Evolutionary conservation across 1,140 invertebrate genomes (phyloP).

Genomic region (Rhagoletis zephyria): DNA sequence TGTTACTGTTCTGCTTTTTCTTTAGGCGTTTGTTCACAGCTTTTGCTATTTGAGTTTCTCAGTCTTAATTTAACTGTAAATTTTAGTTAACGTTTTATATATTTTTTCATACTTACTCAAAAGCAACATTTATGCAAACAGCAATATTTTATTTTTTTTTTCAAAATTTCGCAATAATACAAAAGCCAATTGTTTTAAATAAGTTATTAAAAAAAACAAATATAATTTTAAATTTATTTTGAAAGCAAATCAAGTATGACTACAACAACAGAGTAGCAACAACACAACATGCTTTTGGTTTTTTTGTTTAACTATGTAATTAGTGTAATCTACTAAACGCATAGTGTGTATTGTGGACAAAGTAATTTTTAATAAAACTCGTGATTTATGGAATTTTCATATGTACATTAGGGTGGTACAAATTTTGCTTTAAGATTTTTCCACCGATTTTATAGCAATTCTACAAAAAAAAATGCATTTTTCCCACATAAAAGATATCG

Average conservation of each 20-base stretch:
- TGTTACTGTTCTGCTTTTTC: not conserved
- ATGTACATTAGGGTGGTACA: too few relatives aligned
- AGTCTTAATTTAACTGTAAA: conserved; percentile 42
- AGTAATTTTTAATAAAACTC: too few relatives aligned
- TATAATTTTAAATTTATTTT: not conserved
- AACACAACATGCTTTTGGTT: not conserved
- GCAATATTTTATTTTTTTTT: not conserved
- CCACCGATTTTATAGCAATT: too few relatives aligned
- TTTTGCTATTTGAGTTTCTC: not conserved
- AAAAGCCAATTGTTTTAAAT: not conserved
- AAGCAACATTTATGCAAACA: conserved; percentile 42
- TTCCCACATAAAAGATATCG: too few relatives aligned
- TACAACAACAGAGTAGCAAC: not conserved
- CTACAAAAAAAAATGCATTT: too few relatives aligned
- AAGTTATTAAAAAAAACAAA: not conserved
- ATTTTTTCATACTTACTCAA: not conserved
- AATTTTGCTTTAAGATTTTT: too few relatives aligned
- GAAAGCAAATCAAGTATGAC: not conserved
- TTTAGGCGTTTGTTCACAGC: not conserved
- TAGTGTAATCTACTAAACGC: too few relatives aligned
- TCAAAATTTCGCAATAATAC: not conserved
- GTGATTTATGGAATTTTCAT: too few relatives aligned
- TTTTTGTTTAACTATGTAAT: not conserved
- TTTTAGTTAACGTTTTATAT: too few relatives aligned
- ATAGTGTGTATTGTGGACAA: too few relatives aligned